A percentile compares a stretch with the other conserved stretches of the same genome.
Evolutionary conservation across 2,888 invertebrate genomes (phyloP).

Genomic region (Drosophila affinis): DNA sequence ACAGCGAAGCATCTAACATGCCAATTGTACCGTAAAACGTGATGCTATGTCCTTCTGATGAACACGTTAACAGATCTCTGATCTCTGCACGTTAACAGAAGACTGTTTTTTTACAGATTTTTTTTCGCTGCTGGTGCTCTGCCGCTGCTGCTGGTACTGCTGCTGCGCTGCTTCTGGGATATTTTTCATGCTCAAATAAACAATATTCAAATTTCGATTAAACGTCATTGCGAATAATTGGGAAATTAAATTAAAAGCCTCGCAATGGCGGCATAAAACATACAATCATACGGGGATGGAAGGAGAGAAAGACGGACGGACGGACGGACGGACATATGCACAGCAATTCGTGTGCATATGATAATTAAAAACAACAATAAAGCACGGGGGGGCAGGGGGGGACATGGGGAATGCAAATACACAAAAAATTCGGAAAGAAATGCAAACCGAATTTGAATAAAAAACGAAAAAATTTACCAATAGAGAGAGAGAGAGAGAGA

Average conservation of each 20-base stretch:
- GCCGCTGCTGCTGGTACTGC: background rate
- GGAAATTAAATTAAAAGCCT: constrained; percentile 53
- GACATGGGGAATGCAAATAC: background rate
- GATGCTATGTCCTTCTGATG: background rate
- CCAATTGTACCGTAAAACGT: too few species aligned
- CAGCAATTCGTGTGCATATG: constrained; percentile 56
- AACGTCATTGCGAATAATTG: constrained; percentile 64
- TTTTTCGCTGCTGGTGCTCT: too few species aligned
- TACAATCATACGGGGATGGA: constrained; percentile 7
- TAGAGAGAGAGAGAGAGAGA: constrained; percentile 44
- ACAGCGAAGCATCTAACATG: too few species aligned
- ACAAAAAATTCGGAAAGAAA: constrained; percentile 30
- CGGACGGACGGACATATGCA: background rate
- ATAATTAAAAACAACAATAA: constrained; percentile 57
- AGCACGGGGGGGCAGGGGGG: constrained; percentile 6
- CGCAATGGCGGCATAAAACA: constrained; percentile 24
- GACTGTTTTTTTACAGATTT: background rate
- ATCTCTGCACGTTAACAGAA: background rate
- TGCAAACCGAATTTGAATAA: constrained; percentile 33
- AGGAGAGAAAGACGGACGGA: background rate
- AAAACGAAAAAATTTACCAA: constrained; percentile 3
- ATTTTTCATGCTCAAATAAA: constrained; percentile 58
- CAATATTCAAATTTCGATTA: constrained; percentile 53
- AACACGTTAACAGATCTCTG: constrained; percentile 8
- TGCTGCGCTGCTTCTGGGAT: constrained; percentile 12